Percentiles rank a stretch among this genome's conserved stretches.
These are phyloP conservation scores for Noctuana brunneofusca DNA, from an alignment of 2,888 invertebrate genomes.

Conservation along the genomic window DNA sequence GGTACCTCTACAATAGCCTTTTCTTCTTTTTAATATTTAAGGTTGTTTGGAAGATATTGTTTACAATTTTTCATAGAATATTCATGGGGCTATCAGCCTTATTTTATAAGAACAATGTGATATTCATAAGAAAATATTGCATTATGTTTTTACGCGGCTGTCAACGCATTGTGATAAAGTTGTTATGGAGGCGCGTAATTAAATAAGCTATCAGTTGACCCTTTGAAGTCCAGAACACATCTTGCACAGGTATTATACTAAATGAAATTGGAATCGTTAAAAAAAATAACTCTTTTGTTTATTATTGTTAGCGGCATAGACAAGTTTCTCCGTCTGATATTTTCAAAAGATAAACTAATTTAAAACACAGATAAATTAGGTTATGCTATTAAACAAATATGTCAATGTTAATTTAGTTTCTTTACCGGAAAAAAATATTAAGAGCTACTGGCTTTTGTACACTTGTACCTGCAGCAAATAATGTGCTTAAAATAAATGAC, in stretches of 20 bases:
- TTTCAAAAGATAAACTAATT: conserved; percentile 3
- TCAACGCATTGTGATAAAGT: conserved; percentile 13
- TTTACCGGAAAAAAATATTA: not conserved
- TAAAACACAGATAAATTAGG: not conserved
- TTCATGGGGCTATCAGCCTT: too few relatives aligned
- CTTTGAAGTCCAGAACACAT: conserved; percentile 7
- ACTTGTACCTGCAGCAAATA: not conserved
- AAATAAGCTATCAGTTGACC: conserved; percentile 1
- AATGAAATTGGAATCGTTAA: conserved; percentile 1
- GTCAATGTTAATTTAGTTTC: not conserved
- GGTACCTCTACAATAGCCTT: too few relatives aligned
- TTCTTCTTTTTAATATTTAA: not conserved
- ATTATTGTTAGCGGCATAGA: not conserved
- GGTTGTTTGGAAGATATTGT: too few relatives aligned
- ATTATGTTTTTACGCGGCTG: conserved; percentile 9
- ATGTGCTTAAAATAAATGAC: conserved; percentile 1
- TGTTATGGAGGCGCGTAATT: conserved; percentile 37
- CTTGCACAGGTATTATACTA: not conserved
- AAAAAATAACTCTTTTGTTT: not conserved
- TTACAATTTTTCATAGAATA: too few relatives aligned
- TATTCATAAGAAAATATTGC: conserved; percentile 3
- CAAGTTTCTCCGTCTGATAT: conserved; percentile 3
- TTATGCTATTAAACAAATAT: not conserved
- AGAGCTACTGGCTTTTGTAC: not conserved
- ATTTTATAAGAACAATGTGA: not conserved